Percentiles rank a stretch among this genome's conserved stretches.
Evolutionary conservation across 2,888 invertebrate genomes (phyloP).

Genomic region (Bombylius major): DNA sequence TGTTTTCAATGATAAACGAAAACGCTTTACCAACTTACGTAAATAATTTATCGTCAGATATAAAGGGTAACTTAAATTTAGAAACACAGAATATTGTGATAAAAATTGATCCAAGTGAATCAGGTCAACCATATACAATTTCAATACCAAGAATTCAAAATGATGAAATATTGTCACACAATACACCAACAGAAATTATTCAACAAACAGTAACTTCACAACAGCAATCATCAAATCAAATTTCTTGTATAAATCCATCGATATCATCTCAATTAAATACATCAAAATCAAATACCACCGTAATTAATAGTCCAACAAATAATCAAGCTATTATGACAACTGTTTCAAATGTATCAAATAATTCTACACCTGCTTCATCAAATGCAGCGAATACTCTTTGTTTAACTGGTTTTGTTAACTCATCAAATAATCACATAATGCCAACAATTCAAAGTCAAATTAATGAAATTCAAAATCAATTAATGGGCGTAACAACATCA

Average conservation of each 20-base stretch:
- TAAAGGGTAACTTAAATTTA: slow-evolving; percentile 1
- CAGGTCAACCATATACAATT: slow-evolving; percentile 33
- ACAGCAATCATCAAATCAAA: slow-evolving; percentile 11
- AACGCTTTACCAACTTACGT: neutral
- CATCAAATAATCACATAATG: slow-evolving; percentile 11
- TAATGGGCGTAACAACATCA: slow-evolving; percentile 15
- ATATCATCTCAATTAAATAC: neutral
- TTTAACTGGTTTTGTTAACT: slow-evolving; percentile 15
- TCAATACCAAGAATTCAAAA: slow-evolving; percentile 36
- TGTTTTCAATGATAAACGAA: neutral
- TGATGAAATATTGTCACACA: slow-evolving; percentile 16
- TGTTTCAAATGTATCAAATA: neutral
- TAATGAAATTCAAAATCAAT: slow-evolving; percentile 19
- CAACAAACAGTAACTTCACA: slow-evolving; percentile 15
- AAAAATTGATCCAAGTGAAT: slow-evolving; percentile 31
- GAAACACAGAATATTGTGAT: slow-evolving; percentile 34
- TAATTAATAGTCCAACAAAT: neutral
- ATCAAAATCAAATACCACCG: slow-evolving; percentile 11
- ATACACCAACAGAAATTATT: slow-evolving; percentile 12
- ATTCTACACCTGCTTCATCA: slow-evolving; percentile 1
- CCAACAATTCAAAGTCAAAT: slow-evolving; percentile 19
- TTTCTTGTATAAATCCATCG: neutral
- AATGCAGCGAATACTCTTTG: slow-evolving; percentile 7
- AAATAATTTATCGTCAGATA: neutral
- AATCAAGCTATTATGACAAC: neutral